These are phyloP conservation scores for Stegodyphus dumicola DNA, from an alignment of 1,140 invertebrate species.

Conservation along the genomic window DNA sequence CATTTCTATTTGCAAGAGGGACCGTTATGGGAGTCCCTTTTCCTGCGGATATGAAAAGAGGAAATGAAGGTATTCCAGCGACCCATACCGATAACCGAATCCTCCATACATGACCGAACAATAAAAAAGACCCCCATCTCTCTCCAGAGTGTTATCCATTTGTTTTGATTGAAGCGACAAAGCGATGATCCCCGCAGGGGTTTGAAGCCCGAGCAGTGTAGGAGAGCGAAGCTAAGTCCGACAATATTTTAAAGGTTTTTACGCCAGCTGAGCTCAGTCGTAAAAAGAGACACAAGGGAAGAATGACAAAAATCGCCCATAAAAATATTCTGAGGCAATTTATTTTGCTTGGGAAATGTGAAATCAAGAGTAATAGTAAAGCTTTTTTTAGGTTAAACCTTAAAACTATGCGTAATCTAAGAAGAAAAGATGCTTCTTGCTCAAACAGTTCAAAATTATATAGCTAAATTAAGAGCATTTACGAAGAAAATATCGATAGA, in stretches of 20 bases:
- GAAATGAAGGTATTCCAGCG: too few relatives aligned
- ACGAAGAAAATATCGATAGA: too few relatives aligned
- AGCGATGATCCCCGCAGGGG: conserved; percentile 48
- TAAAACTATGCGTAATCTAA: too few relatives aligned
- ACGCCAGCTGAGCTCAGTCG: conserved; percentile 56
- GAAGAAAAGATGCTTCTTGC: too few relatives aligned
- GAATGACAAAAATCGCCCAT: conserved; percentile 57
- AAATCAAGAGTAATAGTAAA: too few relatives aligned
- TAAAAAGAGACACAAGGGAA: conserved; percentile 51
- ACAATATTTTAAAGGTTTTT: conserved; percentile 53
- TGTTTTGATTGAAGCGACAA: conserved; percentile 59
- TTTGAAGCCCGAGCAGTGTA: background rate
- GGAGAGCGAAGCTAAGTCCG: conserved; percentile 42
- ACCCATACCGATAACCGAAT: background rate
- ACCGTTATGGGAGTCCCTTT: too few relatives aligned
- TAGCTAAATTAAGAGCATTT: too few relatives aligned
- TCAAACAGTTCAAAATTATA: too few relatives aligned
- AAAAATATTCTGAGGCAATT: conserved; percentile 50
- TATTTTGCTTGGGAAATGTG: background rate
- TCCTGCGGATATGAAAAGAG: too few relatives aligned
- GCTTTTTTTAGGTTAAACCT: too few relatives aligned
- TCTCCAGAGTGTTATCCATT: conserved; percentile 38
- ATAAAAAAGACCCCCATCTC: conserved; percentile 3
- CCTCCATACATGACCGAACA: background rate
- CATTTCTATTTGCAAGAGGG: too few relatives aligned